phyloP scores from a whole-genome alignment of 2,113 vertebrate genomes.

The Tangachromis dhanisi region DNA sequence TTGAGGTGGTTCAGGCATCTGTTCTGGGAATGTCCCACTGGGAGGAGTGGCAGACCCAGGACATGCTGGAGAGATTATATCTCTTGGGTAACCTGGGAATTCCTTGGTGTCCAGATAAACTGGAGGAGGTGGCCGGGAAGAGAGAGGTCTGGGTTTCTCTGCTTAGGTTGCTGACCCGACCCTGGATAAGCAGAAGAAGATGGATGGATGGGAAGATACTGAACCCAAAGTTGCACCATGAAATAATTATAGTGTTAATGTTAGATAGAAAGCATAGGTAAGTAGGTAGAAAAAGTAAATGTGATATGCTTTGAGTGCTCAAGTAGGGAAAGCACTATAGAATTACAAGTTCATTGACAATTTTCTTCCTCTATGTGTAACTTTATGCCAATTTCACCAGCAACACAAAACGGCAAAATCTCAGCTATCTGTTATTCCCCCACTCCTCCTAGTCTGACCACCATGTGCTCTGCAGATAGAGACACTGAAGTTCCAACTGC shows the following conservation, averaged over 20 bases:
- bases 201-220: neutral
- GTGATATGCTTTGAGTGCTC: rapidly evolving
- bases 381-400: neutral
- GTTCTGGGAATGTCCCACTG: neutral
- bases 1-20: neutral
- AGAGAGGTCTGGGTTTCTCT: neutral
- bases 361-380: neutral
- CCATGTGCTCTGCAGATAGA: neutral
- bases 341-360: neutral
- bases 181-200: neutral
- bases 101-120: neutral
- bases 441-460: neutral
- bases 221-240: neutral
- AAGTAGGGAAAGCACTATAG: neutral
- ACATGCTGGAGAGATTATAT: neutral
- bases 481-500: neutral
- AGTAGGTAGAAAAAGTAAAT: neutral
- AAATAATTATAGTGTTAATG: too few species aligned
- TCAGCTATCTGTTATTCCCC: neutral
- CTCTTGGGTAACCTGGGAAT: neutral
- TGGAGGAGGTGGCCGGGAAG: neutral
- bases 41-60: neutral
- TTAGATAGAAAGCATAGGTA: neutral
- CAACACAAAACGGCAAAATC: neutral
- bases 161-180: neutral